Base-by-base conservation (phyloP, 1,140 invertebrate species). In the Caenorhabditis latens region DNA sequence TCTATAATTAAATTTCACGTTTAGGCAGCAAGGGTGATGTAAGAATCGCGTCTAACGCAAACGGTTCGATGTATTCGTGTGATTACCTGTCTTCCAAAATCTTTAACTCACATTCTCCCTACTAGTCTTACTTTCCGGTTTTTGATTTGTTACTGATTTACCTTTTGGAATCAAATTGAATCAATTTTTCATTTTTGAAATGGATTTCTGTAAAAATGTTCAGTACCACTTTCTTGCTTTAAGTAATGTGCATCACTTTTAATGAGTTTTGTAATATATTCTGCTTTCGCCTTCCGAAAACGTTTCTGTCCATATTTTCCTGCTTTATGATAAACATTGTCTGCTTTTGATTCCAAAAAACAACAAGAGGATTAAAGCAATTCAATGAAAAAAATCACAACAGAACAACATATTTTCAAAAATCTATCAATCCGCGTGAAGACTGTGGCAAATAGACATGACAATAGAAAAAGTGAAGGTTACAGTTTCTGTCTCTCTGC, bases 51-150 rank as follows among this genome's bases (percentile, higher is more conserved):
- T 79, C 19, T 19, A 14, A 32, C n/a, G 71, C 46, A 79, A 71
- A 79, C 71, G 71, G 71, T 79, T 79, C 53, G 71, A n/a, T 79
- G 43, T 46, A 75, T 7, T 46, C n/a, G 71, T 79, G 71, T 79
- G 71, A 79, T 79, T 46, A 43, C 14, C 65, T 71, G 65, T 71
- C 57, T 61, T 61, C 21, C 4, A 53, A 53, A 53, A 11, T 53
- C 11, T 53, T 53, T 9, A 53, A 53, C 11, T 53, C 32, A 32
- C 32, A 0, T 32, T 32, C 32, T 53, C 50, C 50, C 50, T n/a
- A 43, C 14, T 42, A 43, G 65, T 71, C 61, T 40, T 32, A 32
- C 24, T 32, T 63, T 11, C 7, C 16, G 32, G n/a, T 63, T 9
- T 63, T 63, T 14, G 11, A 40, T 11, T 32, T 21, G 19, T 63